These are phyloP conservation scores for Streptopelia turtur DNA, from an alignment of 2,797 vertebrate genomes.

Conservation along the genomic window DNA sequence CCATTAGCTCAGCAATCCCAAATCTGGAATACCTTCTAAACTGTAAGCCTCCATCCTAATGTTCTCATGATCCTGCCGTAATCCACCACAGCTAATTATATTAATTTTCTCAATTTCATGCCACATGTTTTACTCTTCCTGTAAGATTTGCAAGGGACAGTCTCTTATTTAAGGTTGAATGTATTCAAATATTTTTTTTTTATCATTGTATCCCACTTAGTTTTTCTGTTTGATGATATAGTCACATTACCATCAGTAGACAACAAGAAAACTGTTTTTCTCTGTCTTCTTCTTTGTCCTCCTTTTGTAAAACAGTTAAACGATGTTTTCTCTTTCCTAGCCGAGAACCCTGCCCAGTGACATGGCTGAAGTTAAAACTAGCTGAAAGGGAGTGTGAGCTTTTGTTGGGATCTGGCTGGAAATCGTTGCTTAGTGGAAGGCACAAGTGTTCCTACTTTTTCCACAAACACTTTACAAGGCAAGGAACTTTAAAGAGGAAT, in stretches of 20 bases:
- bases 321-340: constrained; percentile 55
- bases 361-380: constrained; percentile 57
- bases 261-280: constrained; percentile 49
- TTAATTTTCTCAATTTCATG: constrained; percentile 10
- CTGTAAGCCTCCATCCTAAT: background rate
- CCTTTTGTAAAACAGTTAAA: constrained; percentile 65
- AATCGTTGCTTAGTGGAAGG: constrained; percentile 64
- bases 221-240: constrained; percentile 27
- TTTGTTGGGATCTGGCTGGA: constrained; percentile 75
- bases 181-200: background rate
- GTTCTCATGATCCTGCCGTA: background rate
- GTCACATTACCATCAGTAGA: constrained; percentile 33
- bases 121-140: background rate
- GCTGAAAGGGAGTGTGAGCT: constrained; percentile 69
- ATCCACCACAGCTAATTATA: background rate
- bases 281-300: background rate
- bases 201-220: background rate
- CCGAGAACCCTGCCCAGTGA: constrained; percentile 50
- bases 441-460: constrained; percentile 59
- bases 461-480: constrained; percentile 76
- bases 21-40: background rate
- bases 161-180: background rate
- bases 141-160: background rate
- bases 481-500: constrained; percentile 73
- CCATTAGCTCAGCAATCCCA: background rate